Base-by-base conservation (phyloP, 2,113 vertebrate species). In the Silurus asotus region DNA sequence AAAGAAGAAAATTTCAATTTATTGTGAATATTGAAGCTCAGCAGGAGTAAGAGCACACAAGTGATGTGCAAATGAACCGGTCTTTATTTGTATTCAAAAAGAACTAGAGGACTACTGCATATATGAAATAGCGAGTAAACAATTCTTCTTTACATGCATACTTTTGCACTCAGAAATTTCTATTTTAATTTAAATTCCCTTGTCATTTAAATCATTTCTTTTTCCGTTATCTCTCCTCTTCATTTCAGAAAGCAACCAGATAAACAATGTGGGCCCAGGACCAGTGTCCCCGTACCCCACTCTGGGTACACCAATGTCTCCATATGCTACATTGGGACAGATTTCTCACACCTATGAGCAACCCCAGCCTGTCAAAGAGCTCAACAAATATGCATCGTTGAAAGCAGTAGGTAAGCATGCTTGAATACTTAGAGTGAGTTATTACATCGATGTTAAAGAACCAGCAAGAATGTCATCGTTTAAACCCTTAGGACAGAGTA, bases 371-470 rank as follows among this genome's bases (percentile, higher is more conserved):
- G 96, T 95, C 91, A 98, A 97, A 90, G 97, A 99, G 64, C 93
- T 98, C 77, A 99, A 98, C 95, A 99, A 99, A 91, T 99, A 99
- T 0, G 97, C 98, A 85, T 98, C 98, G 58, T 93, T 99, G 6
- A 99, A 99, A 94, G 97, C 97, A 51, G 98, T 99, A 0, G 98
- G 98, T 99, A 95, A 98, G 98, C 53, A 25, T 67, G 55, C 37
- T 15, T 74, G 9, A 62, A 20, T 64, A 19, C 25, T 61, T 14
- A 58, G 23, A 51, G 20, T 55, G 23, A 19, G 13, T 51, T 23
- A 17, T 74, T 72, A 9, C 3, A 2, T 48, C 37, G 20, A 72
- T 72, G 37, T 72, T 8, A 72, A 72, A 72, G 9, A 51, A 75
- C 9, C 19, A 51, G 28, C 15, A 45, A 19, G 15, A 70, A 19